Percentiles rank a stretch among this genome's conserved stretches.
These are phyloP conservation scores for Epinephelus moara DNA, from an alignment of 2,113 vertebrate species.

Conservation along the genomic window DNA sequence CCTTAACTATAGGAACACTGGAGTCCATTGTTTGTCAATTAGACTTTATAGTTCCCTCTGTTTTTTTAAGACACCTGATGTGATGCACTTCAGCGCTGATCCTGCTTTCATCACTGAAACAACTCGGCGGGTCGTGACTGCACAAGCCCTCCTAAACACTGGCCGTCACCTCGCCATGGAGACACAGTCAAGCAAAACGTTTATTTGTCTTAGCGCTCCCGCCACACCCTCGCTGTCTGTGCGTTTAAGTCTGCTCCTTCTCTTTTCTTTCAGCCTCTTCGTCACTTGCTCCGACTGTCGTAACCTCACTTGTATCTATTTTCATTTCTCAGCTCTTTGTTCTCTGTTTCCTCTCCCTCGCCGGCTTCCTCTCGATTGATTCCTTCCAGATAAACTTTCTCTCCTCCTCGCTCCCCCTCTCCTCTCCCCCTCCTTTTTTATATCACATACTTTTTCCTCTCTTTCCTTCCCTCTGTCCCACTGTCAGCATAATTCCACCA, in stretches of 20 bases:
- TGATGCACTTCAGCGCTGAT: conserved; percentile 27
- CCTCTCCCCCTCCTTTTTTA: neutral
- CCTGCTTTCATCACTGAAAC: conserved; percentile 44
- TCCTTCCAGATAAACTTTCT: conserved; percentile 28
- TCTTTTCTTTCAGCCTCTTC: conserved; percentile 9
- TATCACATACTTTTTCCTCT: conserved; percentile 25
- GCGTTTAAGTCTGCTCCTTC: conserved; percentile 40
- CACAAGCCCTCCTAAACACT: conserved; percentile 49
- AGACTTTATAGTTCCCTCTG: conserved; percentile 10
- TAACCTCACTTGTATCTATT: conserved; percentile 36
- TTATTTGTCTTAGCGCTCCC: conserved; percentile 57
- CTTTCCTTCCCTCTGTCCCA: conserved; percentile 28
- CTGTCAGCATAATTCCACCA: conserved; percentile 57
- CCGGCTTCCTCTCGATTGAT: conserved; percentile 9
- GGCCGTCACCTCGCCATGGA: conserved; percentile 55
- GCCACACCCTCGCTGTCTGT: conserved; percentile 69
- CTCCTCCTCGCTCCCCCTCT: neutral
- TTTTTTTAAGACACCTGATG: conserved; percentile 19
- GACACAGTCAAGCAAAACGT: conserved; percentile 59
- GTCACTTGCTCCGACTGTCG: conserved; percentile 29
- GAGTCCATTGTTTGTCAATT: conserved; percentile 43
- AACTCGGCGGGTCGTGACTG: conserved; percentile 51
- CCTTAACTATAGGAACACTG: neutral
- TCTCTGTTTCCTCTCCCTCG: conserved; percentile 6
- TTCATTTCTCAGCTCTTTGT: conserved; percentile 32